Evolutionary conservation across 92 coral and sea anemone genomes (phyloP), one percentile per base, ranked within the genome.

Genomic region (Porites rus): DNA sequence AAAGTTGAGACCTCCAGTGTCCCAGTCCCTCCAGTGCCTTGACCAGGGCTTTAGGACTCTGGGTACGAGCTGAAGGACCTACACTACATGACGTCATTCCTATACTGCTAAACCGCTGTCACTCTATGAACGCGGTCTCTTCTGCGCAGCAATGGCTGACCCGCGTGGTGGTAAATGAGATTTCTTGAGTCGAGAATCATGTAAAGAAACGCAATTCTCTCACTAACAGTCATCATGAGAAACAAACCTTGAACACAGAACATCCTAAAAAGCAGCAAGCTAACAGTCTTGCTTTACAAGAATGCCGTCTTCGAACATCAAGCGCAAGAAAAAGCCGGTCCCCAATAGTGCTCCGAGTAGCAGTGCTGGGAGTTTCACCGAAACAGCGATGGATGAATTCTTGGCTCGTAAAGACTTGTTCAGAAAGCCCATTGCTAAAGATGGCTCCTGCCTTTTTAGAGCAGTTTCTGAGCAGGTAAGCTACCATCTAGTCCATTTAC

Each of bases 401-500:
- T 83, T 97, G 77, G 87, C 86, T 18, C 84, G 88, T 66, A 86
- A 80, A 24, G 92, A 93, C 31, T 87, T 97, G 85, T 95, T 93
- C 91, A 91, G 99, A 77, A 97, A 97, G 79, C 97, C 97, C 19
- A 95, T 95, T 75, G 99, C 98, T 72, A 97, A 95, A 87, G 99
- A 97, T 89, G 99, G 99, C 65, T 97, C 99, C 56, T 97, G 99
- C 79, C 92, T 97, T 76, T 97, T 97, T 80, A 93, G 99, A 89
- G 99, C 99, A 65, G 99, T 97, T n/a, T 94, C 99, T 65, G 99
- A 97, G 84, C 99, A 97, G 94, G 99, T 97, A 90, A 79, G 93
- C 77, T 63, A 9, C 53, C 51, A 8, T 46, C 77, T 8, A 14
- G 22, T 50, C n/a, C 9, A 20, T 16, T 43, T 9, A 16, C 59